A percentile compares a stretch with the other conserved stretches of the same genome.
Conservation (phyloP, 53 echinoderm and acorn worm species). For the Holothuria scabra region DNA sequence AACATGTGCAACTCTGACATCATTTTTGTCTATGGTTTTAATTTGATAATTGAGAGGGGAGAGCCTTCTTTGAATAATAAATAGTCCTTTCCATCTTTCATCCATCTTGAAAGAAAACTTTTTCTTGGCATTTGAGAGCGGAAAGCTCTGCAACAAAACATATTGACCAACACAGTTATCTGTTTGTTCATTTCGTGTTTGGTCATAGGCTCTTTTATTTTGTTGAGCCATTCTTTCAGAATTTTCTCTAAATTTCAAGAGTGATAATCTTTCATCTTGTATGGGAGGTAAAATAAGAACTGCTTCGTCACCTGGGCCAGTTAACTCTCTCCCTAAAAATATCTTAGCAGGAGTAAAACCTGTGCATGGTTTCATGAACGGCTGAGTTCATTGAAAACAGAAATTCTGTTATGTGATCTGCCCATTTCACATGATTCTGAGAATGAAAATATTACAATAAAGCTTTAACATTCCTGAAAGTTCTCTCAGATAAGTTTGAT, state of each 20-base stretch:
- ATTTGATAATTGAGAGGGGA: conserved; percentile 19
- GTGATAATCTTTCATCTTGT: conserved; percentile 6
- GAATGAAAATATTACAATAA: conserved; percentile 63
- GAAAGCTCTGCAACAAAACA: conserved; percentile 54
- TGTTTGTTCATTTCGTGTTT: conserved; percentile 39
- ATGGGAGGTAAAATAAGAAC: conserved; percentile 20
- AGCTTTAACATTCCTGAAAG: conserved; percentile 61
- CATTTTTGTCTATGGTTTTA: neutral
- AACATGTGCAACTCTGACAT: conserved; percentile 4
- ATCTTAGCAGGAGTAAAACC: too few species aligned
- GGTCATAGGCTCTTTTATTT: conserved; percentile 48
- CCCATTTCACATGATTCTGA: too few species aligned
- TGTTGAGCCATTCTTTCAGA: neutral
- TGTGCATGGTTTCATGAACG: conserved; percentile 61
- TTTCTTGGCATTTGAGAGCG: neutral
- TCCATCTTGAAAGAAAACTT: neutral
- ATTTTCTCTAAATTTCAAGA: conserved; percentile 3
- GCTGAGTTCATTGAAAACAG: conserved; percentile 55
- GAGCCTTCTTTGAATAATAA: conserved; percentile 4
- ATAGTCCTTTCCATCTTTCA: conserved; percentile 51
- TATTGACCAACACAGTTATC: too few species aligned
- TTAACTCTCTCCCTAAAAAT: too few species aligned
- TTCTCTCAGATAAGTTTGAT: conserved; percentile 63
- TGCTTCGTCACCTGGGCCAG: neutral
- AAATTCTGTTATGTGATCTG: conserved; percentile 61